Evolutionary conservation across 1,140 invertebrate species (phyloP).

Genomic region (Drosophila persimilis): DNA sequence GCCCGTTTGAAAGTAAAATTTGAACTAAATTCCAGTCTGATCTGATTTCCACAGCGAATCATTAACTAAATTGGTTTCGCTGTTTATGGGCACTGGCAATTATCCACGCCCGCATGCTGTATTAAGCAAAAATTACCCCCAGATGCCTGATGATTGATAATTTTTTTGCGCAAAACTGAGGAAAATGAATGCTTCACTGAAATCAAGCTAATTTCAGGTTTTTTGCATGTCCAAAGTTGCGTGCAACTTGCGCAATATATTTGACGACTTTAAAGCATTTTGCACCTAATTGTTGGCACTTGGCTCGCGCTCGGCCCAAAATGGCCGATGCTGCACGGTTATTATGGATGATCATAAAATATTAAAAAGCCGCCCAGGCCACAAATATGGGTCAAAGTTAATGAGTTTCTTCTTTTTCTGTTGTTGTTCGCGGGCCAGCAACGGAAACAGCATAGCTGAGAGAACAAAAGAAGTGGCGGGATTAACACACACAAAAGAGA

Average conservation of each 20-base stretch:
- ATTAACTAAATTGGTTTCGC: constrained; percentile 37
- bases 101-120: constrained; percentile 42
- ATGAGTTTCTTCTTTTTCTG: constrained; percentile 42
- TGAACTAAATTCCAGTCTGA: neutral
- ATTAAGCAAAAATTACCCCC: constrained; percentile 36
- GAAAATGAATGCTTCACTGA: constrained; percentile 18
- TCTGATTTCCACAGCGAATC: neutral
- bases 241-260: constrained; percentile 21
- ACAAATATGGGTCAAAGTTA: constrained; percentile 60
- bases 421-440: constrained; percentile 24
- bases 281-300: constrained; percentile 11
- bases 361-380: constrained; percentile 19
- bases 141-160: constrained; percentile 33
- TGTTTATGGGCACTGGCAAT: constrained; percentile 29
- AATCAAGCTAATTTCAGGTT: constrained; percentile 32
- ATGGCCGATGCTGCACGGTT: constrained; percentile 14
- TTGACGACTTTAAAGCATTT: constrained; percentile 14
- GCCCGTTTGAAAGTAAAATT: neutral
- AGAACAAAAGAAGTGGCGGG: constrained; percentile 38
- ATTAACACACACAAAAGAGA: constrained; percentile 20
- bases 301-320: neutral
- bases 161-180: constrained; percentile 27
- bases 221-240: constrained; percentile 14
- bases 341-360: constrained; percentile 32
- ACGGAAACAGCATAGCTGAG: constrained; percentile 23